Conservation (phyloP, 2,113 vertebrate species). For the Crotalus viridis region DNA sequence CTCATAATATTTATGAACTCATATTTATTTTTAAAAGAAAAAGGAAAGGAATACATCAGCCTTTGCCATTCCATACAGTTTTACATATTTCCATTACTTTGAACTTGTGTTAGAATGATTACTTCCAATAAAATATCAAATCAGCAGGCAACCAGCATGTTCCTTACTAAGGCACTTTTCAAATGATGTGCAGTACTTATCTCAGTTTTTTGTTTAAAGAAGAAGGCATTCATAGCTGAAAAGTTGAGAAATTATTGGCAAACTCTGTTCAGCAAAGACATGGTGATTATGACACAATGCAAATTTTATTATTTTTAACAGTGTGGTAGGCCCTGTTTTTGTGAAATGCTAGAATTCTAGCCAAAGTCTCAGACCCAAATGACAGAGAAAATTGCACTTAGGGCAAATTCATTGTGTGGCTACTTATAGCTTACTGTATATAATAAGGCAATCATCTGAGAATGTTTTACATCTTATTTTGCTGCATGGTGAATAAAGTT, state of each 20-base stretch:
- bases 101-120: conserved; percentile 4
- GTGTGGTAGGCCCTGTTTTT: neutral
- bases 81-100: conserved; percentile 1
- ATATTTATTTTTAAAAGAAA: conserved; percentile 25
- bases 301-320: conserved; percentile 1
- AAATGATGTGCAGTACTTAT: neutral
- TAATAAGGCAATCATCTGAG: neutral
- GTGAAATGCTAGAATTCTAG: neutral
- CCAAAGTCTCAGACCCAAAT: neutral
- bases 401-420: neutral
- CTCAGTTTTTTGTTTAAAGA: neutral
- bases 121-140: conserved; percentile 5
- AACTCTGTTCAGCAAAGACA: neutral
- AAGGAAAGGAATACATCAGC: neutral
- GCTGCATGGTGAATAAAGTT: neutral
- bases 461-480: neutral
- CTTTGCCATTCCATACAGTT: neutral
- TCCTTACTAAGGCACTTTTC: neutral
- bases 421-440: neutral
- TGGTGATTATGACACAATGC: neutral
- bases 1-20: neutral
- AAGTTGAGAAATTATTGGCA: neutral
- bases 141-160: neutral
- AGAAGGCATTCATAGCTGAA: neutral
- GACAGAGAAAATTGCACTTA: neutral